A percentile compares a stretch with the other conserved stretches of the same genome.
Conservation (phyloP, 23 tunicate species). For the Clavelina lepadiformis region DNA sequence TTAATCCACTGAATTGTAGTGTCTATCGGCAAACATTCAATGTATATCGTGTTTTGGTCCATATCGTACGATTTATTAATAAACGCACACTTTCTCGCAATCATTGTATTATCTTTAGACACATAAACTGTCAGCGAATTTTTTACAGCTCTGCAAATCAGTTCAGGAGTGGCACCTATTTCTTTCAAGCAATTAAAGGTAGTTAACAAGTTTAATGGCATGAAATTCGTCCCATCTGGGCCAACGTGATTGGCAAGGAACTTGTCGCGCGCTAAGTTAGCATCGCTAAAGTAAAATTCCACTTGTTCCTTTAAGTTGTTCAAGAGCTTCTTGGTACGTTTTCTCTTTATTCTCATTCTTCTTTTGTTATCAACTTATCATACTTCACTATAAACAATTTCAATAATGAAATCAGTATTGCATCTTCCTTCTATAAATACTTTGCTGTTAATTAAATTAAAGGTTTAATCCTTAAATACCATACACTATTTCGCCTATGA, state of each 20-base stretch:
- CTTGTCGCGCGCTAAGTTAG: constrained; percentile 26
- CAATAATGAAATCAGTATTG: no score
- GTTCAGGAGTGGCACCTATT: background rate
- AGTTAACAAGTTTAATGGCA: constrained; percentile 5
- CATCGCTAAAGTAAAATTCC: constrained; percentile 44
- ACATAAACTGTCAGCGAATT: background rate
- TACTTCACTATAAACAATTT: no score
- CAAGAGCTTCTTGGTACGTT: constrained; percentile 7
- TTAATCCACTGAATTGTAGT: constrained; percentile 61
- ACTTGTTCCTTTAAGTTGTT: constrained; percentile 21
- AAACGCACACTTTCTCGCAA: background rate
- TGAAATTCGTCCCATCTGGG: constrained; percentile 19
- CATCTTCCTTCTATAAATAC: no score
- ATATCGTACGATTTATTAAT: background rate
- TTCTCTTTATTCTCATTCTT: constrained; percentile 21
- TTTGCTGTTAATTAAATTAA: no score
- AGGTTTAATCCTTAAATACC: no score
- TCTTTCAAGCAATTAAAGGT: constrained; percentile 24
- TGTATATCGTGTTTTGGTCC: constrained; percentile 9
- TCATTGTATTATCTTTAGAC: constrained; percentile 1
- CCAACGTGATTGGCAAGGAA: constrained; percentile 9
- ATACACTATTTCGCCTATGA: no score
- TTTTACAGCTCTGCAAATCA: constrained; percentile 7
- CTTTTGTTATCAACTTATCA: no score
- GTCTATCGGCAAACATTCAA: constrained; percentile 59